Conservation (phyloP, 2,797 vertebrate species). For the Poliocrania exsul region DNA sequence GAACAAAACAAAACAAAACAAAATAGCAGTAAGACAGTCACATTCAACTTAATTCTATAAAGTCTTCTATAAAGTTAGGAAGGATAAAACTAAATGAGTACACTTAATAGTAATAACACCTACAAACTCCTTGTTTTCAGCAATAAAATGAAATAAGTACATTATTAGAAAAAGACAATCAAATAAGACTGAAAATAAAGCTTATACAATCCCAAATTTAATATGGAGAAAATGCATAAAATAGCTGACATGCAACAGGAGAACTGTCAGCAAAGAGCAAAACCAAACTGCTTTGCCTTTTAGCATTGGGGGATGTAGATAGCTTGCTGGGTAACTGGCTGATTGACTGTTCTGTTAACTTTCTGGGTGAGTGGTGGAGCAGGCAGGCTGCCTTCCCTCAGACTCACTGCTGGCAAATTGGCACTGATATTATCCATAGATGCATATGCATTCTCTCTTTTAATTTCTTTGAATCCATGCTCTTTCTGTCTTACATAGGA, state of each 20-base stretch:
- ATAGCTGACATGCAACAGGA: not conserved
- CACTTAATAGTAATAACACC: not conserved
- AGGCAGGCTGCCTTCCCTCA: constrained; percentile 10
- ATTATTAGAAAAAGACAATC: not conserved
- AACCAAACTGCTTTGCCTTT: not conserved
- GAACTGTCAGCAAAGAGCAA: not conserved
- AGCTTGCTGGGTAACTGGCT: not conserved
- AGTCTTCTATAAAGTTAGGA: not conserved
- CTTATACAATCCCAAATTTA: not conserved
- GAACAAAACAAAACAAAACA: not conserved
- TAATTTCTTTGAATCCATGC: not conserved
- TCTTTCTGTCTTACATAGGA: not conserved
- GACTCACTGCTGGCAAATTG: not conserved
- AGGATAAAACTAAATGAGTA: not conserved
- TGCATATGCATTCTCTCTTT: not conserved
- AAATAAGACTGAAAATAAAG: not conserved
- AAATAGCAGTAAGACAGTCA: not conserved
- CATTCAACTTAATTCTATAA: not conserved
- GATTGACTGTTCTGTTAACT: not conserved
- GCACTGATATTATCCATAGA: not conserved
- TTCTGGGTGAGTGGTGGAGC: not conserved
- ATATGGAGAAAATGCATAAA: not conserved
- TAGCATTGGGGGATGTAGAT: not conserved
- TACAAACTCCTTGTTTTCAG: not conserved
- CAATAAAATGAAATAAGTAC: not conserved